Base-by-base conservation (phyloP, 2,797 vertebrate species). In the Kryptolebias ocellatus region DNA sequence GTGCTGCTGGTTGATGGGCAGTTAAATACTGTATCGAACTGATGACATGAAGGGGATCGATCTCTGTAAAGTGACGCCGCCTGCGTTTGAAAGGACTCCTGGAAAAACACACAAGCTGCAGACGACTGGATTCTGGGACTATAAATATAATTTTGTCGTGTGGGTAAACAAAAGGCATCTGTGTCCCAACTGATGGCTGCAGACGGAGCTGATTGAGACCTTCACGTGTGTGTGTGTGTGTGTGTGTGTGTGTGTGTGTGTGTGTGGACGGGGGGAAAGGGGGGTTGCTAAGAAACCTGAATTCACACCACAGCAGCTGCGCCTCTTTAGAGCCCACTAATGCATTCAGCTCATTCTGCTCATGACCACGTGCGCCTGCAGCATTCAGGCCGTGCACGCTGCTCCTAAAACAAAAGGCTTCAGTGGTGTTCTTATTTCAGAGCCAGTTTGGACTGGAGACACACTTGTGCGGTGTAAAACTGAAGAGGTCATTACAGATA, bases 251-350 rank as follows among this genome's bases (percentile, higher is more conserved):
- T 24, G 20, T 24, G 20, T 24, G 20, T 24, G 20, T 24, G 20
- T 24, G 20, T 24, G 20, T 65, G 20, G 70, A 12, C 44, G 85
- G 83, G 94, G 94, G 92, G 31, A 31, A 7, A 7, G 71, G 72
- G 27, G 45, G 85, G 83, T 94, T 94, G 92, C 93, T 94, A 89
- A 92, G 93, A 74, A 92, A 93, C 93, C 76, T 90, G 90, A 87
- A 91, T 90, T 93, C 87, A 89, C 89, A 90, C 73, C 3, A 39
- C 81, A 86, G 91, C 93, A 94, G 92, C 92, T 93, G 93, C 75
- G 72, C 79, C 90, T 87, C 87, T 90, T 87, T 77, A 85, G 72
- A 86, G 80, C 80, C 79, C 15, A 42, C 60, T 93, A 91, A 93
- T 91, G 79, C 90, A 92, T 93, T 93, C 89, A 91, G 89, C 86